Base-by-base conservation (phyloP, 2,888 invertebrate genomes). In the Coleophora flavipennella region DNA sequence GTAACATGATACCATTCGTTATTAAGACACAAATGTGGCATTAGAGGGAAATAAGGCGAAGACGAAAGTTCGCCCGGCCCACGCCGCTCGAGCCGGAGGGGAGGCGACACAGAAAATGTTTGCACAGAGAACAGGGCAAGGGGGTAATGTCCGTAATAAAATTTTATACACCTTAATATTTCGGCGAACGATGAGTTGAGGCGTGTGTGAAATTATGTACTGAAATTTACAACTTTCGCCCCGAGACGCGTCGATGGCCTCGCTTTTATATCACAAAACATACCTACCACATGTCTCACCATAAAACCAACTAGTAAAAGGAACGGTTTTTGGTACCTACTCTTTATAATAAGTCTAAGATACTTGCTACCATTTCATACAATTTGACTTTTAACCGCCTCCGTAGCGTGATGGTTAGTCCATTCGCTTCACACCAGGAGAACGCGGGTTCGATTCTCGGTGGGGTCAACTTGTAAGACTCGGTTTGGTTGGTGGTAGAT, bases 141-240 rank as follows among this genome's bases (percentile, higher is more conserved):
- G 72, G 73, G 75, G 76, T 81, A 75, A 76, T 69, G 76, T 52
- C 57, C 54, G 66, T 79, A 77, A 83, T 81, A 84, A 83, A 80
- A 81, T 83, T 81, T 83, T 77, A 81, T 78, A 73, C 71, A 70
- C 76, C 76, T 75, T 78, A 77, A 80, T 81, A 81, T 81, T 81
- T 80, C 67, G 72, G 60, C 62, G 62, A 74, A 72, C 74, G 78
- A 81, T 75, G 80, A 80, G 78, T 68, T 68, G 75, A 72, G 71
- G 73, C 71, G 71, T 74, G 72, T 76, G 76, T 69, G 70, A 79
- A 78, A 77, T 83, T 73, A 76, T 76, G 68, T 75, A 67, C 65
- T 52, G 49, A 59, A 76, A 67, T 77, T 78, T 77, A 78, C 66
- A 66, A 58, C 67, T 60, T 57, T 54, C 9, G n/a, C 50, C 49